A percentile compares a stretch with the other conserved stretches of the same genome.
phyloP scores from a whole-genome alignment of 2,888 invertebrate genomes.

The Prenolepis imparis region DNA sequence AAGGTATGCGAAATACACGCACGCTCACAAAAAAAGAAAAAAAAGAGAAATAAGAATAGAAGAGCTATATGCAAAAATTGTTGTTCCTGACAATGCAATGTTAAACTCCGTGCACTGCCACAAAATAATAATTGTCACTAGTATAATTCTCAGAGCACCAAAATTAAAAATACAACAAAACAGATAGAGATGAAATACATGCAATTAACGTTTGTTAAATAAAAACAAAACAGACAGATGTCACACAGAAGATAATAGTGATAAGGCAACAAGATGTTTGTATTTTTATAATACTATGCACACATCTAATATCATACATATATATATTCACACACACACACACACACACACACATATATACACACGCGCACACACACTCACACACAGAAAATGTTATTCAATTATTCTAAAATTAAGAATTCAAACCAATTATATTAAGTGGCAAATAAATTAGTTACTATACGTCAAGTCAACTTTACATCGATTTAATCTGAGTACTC shows the following conservation, averaged over 20 bases:
- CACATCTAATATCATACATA: conserved; percentile 60
- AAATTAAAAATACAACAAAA: conserved; percentile 77
- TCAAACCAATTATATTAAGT: conserved; percentile 57
- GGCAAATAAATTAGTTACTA: conserved; percentile 24
- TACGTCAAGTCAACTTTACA: conserved; percentile 16
- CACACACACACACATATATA: no score
- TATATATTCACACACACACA: background rate
- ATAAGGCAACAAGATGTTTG: conserved; percentile 78
- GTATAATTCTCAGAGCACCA: conserved; percentile 66
- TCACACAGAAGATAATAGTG: conserved; percentile 78
- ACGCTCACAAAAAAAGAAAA: conserved; percentile 73
- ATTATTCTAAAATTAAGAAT: conserved; percentile 48
- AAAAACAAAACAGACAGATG: conserved; percentile 64
- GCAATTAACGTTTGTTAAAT: conserved; percentile 72
- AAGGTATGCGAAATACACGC: conserved; percentile 73
- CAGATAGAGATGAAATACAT: conserved; percentile 80
- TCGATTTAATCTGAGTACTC: conserved; percentile 69
- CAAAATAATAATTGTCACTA: conserved; percentile 68
- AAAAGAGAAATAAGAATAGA: conserved; percentile 58
- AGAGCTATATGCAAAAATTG: conserved; percentile 38
- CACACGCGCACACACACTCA: background rate
- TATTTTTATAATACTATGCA: conserved; percentile 64
- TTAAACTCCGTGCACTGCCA: conserved; percentile 66
- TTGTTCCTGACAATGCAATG: conserved; percentile 67
- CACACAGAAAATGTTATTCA: background rate